Conservation (phyloP, 2,888 invertebrate species). For the Melipona bicolor region DNA sequence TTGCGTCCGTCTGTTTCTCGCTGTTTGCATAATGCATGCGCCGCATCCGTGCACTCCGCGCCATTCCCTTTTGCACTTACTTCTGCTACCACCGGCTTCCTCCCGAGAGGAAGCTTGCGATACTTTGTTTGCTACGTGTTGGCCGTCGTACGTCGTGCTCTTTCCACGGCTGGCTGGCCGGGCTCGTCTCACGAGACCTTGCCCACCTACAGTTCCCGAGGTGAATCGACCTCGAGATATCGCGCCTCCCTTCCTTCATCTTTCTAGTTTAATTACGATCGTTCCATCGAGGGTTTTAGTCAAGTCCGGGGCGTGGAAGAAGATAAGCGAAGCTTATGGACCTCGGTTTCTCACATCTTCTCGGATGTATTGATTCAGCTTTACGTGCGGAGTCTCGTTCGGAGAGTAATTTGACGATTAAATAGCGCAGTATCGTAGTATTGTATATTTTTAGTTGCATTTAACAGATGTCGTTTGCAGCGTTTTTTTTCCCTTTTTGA, state of each 20-base stretch:
- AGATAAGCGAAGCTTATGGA: not conserved
- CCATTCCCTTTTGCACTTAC: slow-evolving; percentile 68
- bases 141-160: slow-evolving; percentile 34
- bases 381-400: not conserved
- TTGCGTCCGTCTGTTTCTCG: slow-evolving; percentile 67
- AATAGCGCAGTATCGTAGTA: too few relatives aligned
- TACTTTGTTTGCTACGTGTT: slow-evolving; percentile 64
- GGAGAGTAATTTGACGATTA: not conserved
- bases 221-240: slow-evolving; percentile 39
- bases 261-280: slow-evolving; percentile 39
- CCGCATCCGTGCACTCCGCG: slow-evolving; percentile 52
- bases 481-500: too few relatives aligned
- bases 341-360: not conserved
- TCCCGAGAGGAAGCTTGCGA: slow-evolving; percentile 60
- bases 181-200: slow-evolving; percentile 55
- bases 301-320: not conserved
- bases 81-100: slow-evolving; percentile 34
- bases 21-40: slow-evolving; percentile 71
- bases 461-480: too few relatives aligned
- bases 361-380: not conserved
- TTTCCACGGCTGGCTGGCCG: slow-evolving; percentile 59
- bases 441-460: too few relatives aligned
- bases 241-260: slow-evolving; percentile 16
- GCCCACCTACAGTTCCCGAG: not conserved
- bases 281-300: not conserved